Conservation (phyloP, 2,113 vertebrate species). For the Oreocharis arfaki region DNA sequence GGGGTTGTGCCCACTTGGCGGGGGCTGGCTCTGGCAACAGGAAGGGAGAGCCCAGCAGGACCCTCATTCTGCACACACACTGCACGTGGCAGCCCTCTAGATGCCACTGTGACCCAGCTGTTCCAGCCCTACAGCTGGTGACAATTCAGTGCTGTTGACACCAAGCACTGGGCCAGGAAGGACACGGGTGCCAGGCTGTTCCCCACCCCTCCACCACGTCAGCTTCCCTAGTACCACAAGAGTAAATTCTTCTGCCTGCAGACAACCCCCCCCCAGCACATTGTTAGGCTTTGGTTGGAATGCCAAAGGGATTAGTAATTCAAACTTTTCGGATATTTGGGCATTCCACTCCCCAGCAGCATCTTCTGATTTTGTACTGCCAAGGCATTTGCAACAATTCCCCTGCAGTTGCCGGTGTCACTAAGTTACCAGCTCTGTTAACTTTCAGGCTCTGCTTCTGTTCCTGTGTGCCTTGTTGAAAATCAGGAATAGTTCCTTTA, state of each 20-base stretch:
- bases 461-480: not conserved
- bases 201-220: not conserved
- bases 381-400: not conserved
- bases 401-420: not conserved
- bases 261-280: not conserved
- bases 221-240: not conserved
- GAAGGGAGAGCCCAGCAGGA: not conserved
- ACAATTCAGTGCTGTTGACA: not conserved
- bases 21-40: not conserved
- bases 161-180: not conserved
- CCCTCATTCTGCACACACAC: not conserved
- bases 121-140: not conserved
- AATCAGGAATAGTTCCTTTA: not conserved
- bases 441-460: not conserved
- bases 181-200: not conserved
- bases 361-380: not conserved
- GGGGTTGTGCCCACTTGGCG: not conserved
- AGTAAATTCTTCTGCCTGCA: not conserved
- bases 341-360: not conserved
- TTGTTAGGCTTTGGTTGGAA: not conserved
- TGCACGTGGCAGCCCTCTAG: slow-evolving; percentile 31
- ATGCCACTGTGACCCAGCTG: slow-evolving; percentile 58
- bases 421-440: not conserved
- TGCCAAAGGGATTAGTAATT: not conserved
- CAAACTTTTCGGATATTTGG: not conserved